Base-by-base conservation (phyloP, 2,888 invertebrate genomes). In the Arctia plantaginis region DNA sequence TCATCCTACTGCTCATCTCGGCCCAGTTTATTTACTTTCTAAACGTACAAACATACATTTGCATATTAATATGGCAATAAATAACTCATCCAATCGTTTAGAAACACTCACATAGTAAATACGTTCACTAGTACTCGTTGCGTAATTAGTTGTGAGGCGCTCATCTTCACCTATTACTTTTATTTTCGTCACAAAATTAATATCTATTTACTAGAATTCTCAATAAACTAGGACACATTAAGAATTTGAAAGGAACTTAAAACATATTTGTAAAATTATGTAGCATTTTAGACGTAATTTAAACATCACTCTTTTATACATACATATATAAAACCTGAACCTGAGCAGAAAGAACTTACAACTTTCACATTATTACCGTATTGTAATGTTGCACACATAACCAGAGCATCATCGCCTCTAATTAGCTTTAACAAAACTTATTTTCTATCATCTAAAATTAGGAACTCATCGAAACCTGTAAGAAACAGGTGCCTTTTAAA, bases 21-120 rank as follows among this genome's bases (percentile, higher is more conserved):
- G 77, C 77, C 80, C 72, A 77, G 76, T 76, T 81, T 76, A 77
- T 82, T 83, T 77, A 51, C 82, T 84, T 84, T 84, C 83, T 79
- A 84, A 84, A 82, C 71, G 70, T 72, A 72, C 71, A 76, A 80
- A 84, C 84, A 77, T 76, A 71, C 75, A 84, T 84, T 84, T 78
- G 65, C 84, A 84, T 84, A 84, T 84, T 77, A 84, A 84, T 84
- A 80, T 81, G 77, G 71, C 44, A 64, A 84, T 84, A 84, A 84
- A 84, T 82, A 78, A 81, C 73, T 71, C 76, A 82, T 82, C 70
- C 59, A 59, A 77, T 76, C 27, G 69, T n/a, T 69, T 66, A 69
- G 72, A 66, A 82, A 80, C 76, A 79, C 81, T 80, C 77, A 76
- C 82, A 59, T 47, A 47, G 62, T 27, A 74, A 74, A 74, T 41